A percentile compares a stretch with the other conserved stretches of the same genome.
Evolutionary conservation across 2,113 vertebrate genomes (phyloP).

Genomic region (Campylorhamphus procurvoides): DNA sequence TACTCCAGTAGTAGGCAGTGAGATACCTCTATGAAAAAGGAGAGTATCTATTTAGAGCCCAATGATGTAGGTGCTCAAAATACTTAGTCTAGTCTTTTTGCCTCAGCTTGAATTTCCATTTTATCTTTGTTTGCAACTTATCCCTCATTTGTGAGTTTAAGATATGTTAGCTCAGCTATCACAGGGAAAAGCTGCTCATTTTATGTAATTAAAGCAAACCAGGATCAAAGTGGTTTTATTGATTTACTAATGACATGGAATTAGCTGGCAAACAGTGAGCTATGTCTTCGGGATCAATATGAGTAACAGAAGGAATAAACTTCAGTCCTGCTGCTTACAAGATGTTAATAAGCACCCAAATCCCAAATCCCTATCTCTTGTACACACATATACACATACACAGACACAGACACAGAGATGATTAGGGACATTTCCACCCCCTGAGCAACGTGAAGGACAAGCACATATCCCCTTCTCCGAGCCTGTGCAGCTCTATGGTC

Average conservation of each 20-base stretch:
- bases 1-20: not conserved
- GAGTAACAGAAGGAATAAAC: not conserved
- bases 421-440: not conserved
- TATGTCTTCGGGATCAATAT: constrained; percentile 28
- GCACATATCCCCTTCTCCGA: fast-evolving
- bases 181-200: constrained; percentile 5
- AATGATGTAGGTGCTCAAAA: not conserved
- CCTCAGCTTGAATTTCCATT: not conserved
- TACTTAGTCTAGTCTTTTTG: not conserved
- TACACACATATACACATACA: not conserved
- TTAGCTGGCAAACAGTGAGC: not conserved
- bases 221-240: constrained; percentile 14
- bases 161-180: not conserved
- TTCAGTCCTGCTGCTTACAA: not conserved
- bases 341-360: not conserved
- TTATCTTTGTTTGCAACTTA: not conserved
- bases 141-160: not conserved
- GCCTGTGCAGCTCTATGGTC: not conserved
- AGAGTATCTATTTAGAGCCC: not conserved
- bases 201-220: not conserved
- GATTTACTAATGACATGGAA: constrained; percentile 43
- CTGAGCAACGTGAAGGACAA: not conserved
- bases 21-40: not conserved
- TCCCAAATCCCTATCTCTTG: not conserved
- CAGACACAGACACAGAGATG: not conserved